Conservation (phyloP, 2,888 invertebrate genomes). For the Mamestra brassicae region DNA sequence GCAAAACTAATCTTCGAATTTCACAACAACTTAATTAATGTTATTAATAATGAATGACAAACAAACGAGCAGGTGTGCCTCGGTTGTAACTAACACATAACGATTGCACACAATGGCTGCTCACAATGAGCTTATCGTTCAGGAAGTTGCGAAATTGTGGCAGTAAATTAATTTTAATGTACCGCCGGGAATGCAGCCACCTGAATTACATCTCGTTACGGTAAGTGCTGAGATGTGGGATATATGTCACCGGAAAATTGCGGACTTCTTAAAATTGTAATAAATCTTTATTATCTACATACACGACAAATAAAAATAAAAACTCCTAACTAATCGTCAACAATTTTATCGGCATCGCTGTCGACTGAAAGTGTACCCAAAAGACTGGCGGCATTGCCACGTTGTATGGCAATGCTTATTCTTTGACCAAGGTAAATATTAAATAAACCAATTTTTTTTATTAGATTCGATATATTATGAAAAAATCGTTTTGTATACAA, state of each 20-base stretch:
- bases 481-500: too few species aligned
- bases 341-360: too few species aligned
- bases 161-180: constrained; percentile 61
- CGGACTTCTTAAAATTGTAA: too few species aligned
- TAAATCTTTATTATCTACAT: too few species aligned
- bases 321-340: too few species aligned
- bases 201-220: constrained; percentile 18
- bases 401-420: too few species aligned
- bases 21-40: constrained; percentile 58
- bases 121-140: constrained; percentile 62
- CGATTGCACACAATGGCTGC: constrained; percentile 46
- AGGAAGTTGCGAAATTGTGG: constrained; percentile 63
- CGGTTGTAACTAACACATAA: constrained; percentile 52
- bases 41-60: constrained; percentile 60
- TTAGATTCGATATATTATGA: too few species aligned
- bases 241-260: background rate
- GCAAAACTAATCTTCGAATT: constrained; percentile 37
- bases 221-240: constrained; percentile 13
- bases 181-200: constrained; percentile 37
- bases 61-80: constrained; percentile 63
- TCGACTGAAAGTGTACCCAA: too few species aligned
- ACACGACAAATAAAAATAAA: too few species aligned
- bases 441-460: too few species aligned
- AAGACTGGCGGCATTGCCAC: too few species aligned
- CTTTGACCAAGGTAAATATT: too few species aligned